Conservation (phyloP, 2,888 invertebrate genomes). For the Entomobrya proxima region DNA sequence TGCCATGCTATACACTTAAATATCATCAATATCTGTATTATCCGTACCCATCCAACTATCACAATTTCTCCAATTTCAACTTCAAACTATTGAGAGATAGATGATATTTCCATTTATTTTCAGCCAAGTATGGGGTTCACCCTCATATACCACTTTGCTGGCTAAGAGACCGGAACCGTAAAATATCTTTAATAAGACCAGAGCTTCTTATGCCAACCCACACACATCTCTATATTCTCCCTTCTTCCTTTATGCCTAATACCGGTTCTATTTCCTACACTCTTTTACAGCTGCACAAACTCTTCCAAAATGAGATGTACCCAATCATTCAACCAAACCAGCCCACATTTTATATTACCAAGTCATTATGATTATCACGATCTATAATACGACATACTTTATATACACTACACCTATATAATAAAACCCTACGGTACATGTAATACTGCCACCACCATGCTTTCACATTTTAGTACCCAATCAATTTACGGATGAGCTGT, state of each 20-base stretch:
- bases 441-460: no score
- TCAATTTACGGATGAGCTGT: slow-evolving; percentile 63
- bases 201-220: slow-evolving; percentile 36
- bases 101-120: slow-evolving; percentile 22
- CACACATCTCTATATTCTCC: not conserved
- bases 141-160: slow-evolving; percentile 21
- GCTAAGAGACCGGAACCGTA: slow-evolving; percentile 61
- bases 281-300: not conserved
- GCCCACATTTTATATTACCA: slow-evolving; percentile 49
- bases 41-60: slow-evolving; percentile 16
- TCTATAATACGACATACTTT: not conserved
- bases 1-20: not conserved
- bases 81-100: no score
- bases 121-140: slow-evolving; percentile 14
- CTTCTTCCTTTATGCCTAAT: not conserved
- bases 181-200: slow-evolving; percentile 54
- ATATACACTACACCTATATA: not conserved
- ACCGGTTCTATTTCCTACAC: no score
- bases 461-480: slow-evolving; percentile 53
- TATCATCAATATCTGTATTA: not conserved
- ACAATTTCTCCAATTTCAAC: slow-evolving; percentile 38
- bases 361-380: slow-evolving; percentile 56
- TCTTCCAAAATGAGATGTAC: slow-evolving; percentile 41
- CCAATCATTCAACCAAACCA: slow-evolving; percentile 45
- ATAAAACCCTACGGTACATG: no score